Evolutionary conservation across 1,140 invertebrate species (phyloP).

Genomic region (Drosophila grimshawi): DNA sequence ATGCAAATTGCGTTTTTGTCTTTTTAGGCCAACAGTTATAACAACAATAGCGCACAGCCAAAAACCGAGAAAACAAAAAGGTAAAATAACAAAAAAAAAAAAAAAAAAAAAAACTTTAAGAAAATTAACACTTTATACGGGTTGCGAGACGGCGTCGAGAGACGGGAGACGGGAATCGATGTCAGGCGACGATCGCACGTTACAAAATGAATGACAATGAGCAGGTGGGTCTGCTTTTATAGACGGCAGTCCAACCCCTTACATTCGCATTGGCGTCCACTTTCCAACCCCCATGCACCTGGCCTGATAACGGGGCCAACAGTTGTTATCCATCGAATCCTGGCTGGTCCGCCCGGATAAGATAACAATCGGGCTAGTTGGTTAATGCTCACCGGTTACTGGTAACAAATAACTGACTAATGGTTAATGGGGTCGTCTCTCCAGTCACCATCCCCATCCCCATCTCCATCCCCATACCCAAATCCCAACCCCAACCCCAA

Average conservation of each 20-base stretch:
- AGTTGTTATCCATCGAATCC: slow-evolving; percentile 42
- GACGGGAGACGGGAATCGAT: slow-evolving; percentile 22
- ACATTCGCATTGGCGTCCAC: not conserved
- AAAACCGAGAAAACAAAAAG: slow-evolving; percentile 1
- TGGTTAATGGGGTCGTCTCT: slow-evolving; percentile 63
- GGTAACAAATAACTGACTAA: not conserved
- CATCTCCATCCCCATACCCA: not conserved
- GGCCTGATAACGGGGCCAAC: slow-evolving; percentile 17
- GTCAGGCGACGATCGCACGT: slow-evolving; percentile 51
- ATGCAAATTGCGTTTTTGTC: slow-evolving; percentile 67
- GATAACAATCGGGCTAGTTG: slow-evolving; percentile 53
- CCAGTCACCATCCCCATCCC: not conserved
- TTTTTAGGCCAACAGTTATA: slow-evolving; percentile 40
- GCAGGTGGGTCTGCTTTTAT: slow-evolving; percentile 74
- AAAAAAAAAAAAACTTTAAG: slow-evolving; percentile 17
- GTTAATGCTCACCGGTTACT: slow-evolving; percentile 43
- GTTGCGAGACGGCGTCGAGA: slow-evolving; percentile 20
- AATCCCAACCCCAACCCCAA: not conserved
- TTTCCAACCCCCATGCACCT: slow-evolving; percentile 14
- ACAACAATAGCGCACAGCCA: slow-evolving; percentile 8
- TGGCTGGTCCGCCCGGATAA: slow-evolving; percentile 63
- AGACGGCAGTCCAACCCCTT: slow-evolving; percentile 39
- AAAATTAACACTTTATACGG: slow-evolving; percentile 75
- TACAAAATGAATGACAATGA: slow-evolving; percentile 66
- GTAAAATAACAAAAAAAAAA: slow-evolving; percentile 14